Base-by-base conservation (phyloP, 2,888 invertebrate genomes). In the Agriopis aurantiaria region DNA sequence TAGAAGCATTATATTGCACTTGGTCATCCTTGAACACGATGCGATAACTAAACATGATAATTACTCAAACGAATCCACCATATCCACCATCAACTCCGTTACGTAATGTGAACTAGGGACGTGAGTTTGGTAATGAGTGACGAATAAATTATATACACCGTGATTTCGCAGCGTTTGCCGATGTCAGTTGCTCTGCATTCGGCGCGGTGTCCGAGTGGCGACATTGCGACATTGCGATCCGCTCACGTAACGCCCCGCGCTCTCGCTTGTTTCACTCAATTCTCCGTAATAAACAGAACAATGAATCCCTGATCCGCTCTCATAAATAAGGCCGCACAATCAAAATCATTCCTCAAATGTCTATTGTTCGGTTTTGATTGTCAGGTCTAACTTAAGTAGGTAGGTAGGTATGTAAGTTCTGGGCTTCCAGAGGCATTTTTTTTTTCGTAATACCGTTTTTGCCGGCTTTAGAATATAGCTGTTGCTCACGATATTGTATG, bases 151-250 rank as follows among this genome's bases (percentile, higher is more conserved):
- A 76, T 75, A 46, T 53, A 75, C 75, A 76, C 65, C 68, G 51
- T 40, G 65, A 78, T 79, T 81, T 77, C 74, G 73, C 73, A 64
- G 58, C 60, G 73, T 75, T 75, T 65, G 72, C 75, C 69, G 75
- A 73, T 74, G 49, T 49, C 49, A 8, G 78, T 79, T 71, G 75
- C 75, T 83, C 78, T 74, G 55, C 40, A 55, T 55, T 55, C 79
- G 82, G 80, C 43, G 56, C 56, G 43, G 43, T 43, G 80, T 77
- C 75, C 77, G 75, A 79, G 69, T 23, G 66, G 69, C 73, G 57
- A 68, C 71, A 72, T 89, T 86, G 80, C 80, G 78, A 83, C 82
- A 88, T 88, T 85, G 79, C 77, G 78, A 83, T 81, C 87, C 74
- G 68, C 76, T 86, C 81, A 84, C 79, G 83, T 78, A 85, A 84